Base-by-base conservation (phyloP, 2,797 vertebrate species). In the Octomys mimax region DNA sequence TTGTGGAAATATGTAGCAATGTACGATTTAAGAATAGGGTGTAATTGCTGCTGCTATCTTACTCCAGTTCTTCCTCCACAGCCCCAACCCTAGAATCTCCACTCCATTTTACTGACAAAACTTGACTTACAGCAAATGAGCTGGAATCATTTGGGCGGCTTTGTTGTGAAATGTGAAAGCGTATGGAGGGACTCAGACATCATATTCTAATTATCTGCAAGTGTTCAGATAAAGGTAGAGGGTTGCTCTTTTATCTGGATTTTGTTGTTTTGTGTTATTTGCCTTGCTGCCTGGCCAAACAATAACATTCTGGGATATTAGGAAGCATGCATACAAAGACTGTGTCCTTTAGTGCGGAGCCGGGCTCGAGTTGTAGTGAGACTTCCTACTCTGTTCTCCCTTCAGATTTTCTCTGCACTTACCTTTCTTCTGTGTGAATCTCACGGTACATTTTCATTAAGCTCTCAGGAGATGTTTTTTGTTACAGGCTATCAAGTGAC, bases 31-130 rank as follows among this genome's bases (percentile, higher is more conserved):
- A 96, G 78, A 73, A 59, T 22, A 46, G 22, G 52, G 66, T 24
- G 22, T 97, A 96, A 97, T 97, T 97, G 84, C 97, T 98, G 97
- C 97, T 97, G 93, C 64, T 97, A 97, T 97, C 96, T 97, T 36
- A 28, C 46, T 46, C 0, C 64, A 71, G 78, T 96, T 96, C 80
- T 95, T 94, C 18, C 49, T 84, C n/a, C 16, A 52, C 81, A 84
- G 22, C 33, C 68, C 54, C 62, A 49, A 39, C 93, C 82, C 88
- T 73, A 90, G 78, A 77, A 95, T 83, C 36, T 42, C 89, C 5
- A 61, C 49, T 96, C n/a, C 46, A 21, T 96, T 93, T 85, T 66
- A 61, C 21, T 28, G 33, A 82, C 0, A 78, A 95, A 96, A 21
- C 75, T 90, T 96, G 94, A 96, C 96, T 89, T 85, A 19, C 9